Conservation (phyloP, 2,888 invertebrate species). For the Brenthis daphne region DNA sequence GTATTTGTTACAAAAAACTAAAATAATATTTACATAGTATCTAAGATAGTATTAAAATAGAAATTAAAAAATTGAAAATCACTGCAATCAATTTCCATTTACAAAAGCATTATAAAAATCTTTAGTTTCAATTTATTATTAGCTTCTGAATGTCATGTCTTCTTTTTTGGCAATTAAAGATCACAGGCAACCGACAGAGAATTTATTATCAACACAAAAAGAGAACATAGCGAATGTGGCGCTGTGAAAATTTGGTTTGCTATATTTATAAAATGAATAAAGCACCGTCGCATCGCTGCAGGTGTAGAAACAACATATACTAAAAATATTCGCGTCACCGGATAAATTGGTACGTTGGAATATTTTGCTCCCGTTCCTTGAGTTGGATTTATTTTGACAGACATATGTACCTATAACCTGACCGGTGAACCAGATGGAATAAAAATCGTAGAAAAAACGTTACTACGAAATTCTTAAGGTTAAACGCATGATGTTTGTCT, state of each 20-base stretch:
- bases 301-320: slow-evolving; percentile 28
- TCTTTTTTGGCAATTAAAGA: slow-evolving; percentile 5
- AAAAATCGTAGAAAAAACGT: slow-evolving; percentile 28
- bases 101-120: no score
- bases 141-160: background rate
- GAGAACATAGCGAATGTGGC: slow-evolving; percentile 13
- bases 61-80: no score
- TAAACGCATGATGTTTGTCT: slow-evolving; percentile 7
- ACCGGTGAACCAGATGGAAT: slow-evolving; percentile 18
- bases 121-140: background rate
- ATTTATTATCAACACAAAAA: slow-evolving; percentile 13
- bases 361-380: slow-evolving; percentile 35
- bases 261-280: slow-evolving; percentile 23
- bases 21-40: no score
- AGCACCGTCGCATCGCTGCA: slow-evolving; percentile 32
- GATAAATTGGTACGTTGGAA: slow-evolving; percentile 42
- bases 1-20: no score
- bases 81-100: no score
- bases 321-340: slow-evolving; percentile 35
- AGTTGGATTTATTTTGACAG: slow-evolving; percentile 32
- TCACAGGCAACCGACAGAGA: slow-evolving; percentile 14
- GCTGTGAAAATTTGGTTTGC: slow-evolving; percentile 13
- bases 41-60: no score
- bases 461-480: slow-evolving; percentile 25
- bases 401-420: slow-evolving; percentile 2